Evolutionary conservation across 2,888 invertebrate genomes (phyloP), one percentile per base, ranked within the genome.

Genomic region (Caradrina kadenii): DNA sequence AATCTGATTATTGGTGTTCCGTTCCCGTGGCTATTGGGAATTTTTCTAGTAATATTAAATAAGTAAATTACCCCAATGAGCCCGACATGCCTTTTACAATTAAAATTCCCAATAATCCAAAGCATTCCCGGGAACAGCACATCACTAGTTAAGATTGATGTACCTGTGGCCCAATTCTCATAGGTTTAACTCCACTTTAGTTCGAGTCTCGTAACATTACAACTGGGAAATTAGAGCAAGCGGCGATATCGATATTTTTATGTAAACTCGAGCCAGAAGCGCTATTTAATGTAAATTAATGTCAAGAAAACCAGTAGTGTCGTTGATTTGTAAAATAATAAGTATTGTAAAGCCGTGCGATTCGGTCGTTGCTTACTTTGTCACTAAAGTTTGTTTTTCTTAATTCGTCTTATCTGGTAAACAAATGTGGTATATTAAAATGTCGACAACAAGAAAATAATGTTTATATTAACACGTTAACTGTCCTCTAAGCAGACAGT

Each of bases 181-280:
- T 52, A 56, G 63, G 39, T 52, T 42, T 26, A 19, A 72, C 17
- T 54, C 17, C 54, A 73, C 19, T 58, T 68, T 50, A 68, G 59
- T 35, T 61, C 6, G 31, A 54, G 48, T 64, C 54, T 73, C 55
- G 49, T 58, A 22, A 53, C 60, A 80, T 63, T 69, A 63, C 76
- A 69, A 61, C 19, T 42, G 52, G 17, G 56, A 8, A 61, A 22
- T 19, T 17, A 11, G 54, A 59, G 49, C 54, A 66, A 78, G 42
- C 58, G 79, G 62, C 39, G 62, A 64, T 68, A 75, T 65, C 19
- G 50, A 35, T 71, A 63, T 63, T 60, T 67, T 62, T 69, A 67
- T 69, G 49, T 69, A 48, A 83, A 83, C 81, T 83, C 81, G 82
- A 79, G 79, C 84, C 84, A 82, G 82, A 82, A 82, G 84, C 84